phyloP scores from a whole-genome alignment of 1,140 invertebrate genomes.

The Drosophila rhopaloa region DNA sequence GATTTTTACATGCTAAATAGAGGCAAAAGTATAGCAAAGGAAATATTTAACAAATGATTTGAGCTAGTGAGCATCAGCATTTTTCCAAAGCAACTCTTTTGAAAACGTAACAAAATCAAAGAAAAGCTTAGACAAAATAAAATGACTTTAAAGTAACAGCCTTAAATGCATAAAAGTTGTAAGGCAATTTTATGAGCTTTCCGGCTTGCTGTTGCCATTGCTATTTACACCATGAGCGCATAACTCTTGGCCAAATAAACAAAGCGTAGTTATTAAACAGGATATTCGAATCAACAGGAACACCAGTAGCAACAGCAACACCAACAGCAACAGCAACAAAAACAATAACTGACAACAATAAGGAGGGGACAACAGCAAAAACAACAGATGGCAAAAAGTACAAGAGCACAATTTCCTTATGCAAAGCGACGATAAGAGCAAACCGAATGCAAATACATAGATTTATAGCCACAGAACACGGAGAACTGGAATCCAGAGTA shows the following conservation, averaged over 20 bases:
- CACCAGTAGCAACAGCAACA: conserved; percentile 33
- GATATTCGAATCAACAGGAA: conserved; percentile 74
- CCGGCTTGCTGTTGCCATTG: conserved; percentile 11
- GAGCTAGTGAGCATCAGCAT: background rate
- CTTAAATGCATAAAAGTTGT: conserved; percentile 1
- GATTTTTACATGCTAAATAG: background rate
- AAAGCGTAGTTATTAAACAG: conserved; percentile 77
- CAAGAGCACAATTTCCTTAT: conserved; percentile 79
- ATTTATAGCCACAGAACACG: conserved; percentile 62
- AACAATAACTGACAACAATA: conserved; percentile 16
- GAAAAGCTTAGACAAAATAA: background rate
- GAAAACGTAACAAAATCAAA: background rate
- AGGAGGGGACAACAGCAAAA: conserved; percentile 40
- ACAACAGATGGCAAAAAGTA: conserved; percentile 69
- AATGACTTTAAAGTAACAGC: background rate
- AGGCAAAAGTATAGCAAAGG: background rate
- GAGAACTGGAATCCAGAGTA: conserved; percentile 8
- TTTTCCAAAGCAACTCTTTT: background rate
- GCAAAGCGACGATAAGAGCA: conserved; percentile 74
- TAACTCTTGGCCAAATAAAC: conserved; percentile 75
- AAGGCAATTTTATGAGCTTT: conserved; percentile 31
- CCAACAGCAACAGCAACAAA: conserved; percentile 21
- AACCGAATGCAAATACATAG: conserved; percentile 81
- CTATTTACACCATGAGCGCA: conserved; percentile 38
- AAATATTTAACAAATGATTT: conserved; percentile 11